phyloP scores from a whole-genome alignment of 1,140 invertebrate species.

The Coelopa frigida region DNA sequence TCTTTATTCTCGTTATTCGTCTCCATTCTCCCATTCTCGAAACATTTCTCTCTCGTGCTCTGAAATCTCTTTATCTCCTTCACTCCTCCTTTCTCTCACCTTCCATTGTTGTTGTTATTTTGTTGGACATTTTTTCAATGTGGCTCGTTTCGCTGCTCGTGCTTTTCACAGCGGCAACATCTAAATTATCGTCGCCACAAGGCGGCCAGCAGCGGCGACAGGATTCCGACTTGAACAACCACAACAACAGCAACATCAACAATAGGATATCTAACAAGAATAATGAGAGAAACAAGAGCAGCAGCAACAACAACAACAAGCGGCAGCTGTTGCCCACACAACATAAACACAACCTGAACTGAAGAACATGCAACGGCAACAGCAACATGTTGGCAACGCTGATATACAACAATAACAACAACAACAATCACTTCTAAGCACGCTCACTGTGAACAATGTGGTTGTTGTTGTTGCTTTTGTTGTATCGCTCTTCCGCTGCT shows the following conservation, averaged over 20 bases:
- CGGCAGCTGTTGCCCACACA: constrained; percentile 17
- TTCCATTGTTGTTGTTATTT: too few species aligned
- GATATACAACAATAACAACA: constrained; percentile 3
- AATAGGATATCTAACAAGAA: neutral
- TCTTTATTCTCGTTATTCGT: too few species aligned
- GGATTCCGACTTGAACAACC: constrained; percentile 4
- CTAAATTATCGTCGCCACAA: constrained; percentile 14
- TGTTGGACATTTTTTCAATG: neutral
- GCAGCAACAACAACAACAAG: constrained; percentile 9
- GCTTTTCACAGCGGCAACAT: constrained; percentile 17
- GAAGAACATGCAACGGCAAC: neutral
- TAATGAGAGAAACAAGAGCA: constrained; percentile 2
- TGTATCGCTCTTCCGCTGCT: too few species aligned
- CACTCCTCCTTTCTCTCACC: too few species aligned
- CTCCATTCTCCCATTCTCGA: too few species aligned
- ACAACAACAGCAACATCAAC: constrained; percentile 4
- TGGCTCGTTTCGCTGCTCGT: too few species aligned
- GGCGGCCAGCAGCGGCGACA: constrained; percentile 8
- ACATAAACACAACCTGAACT: constrained; percentile 34
- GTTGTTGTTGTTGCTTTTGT: too few species aligned
- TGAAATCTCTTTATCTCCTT: too few species aligned
- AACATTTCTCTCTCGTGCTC: too few species aligned
- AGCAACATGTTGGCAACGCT: too few species aligned
- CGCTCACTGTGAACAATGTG: too few species aligned
- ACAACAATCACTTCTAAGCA: constrained; percentile 1